Percentiles rank a stretch among this genome's conserved stretches.
These are phyloP conservation scores for Hippopotamus amphibius DNA, from an alignment of 2,113 vertebrate species.

Conservation along the genomic window DNA sequence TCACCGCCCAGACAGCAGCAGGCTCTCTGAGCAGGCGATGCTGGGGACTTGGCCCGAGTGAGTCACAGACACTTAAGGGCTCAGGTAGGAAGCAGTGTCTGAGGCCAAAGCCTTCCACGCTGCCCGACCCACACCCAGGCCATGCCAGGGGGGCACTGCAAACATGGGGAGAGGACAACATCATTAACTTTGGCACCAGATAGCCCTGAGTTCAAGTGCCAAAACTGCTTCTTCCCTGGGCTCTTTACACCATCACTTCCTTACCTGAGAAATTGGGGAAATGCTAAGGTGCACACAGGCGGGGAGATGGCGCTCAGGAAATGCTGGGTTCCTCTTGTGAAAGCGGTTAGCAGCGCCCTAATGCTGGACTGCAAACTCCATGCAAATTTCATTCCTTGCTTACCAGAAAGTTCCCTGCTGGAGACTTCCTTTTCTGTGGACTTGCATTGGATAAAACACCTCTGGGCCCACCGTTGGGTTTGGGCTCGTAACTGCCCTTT, in stretches of 20 bases:
- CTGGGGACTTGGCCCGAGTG: neutral
- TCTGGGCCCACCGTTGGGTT: accelerated
- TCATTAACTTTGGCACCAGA: neutral
- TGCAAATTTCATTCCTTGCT: neutral
- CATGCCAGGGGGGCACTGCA: neutral
- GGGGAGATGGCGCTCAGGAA: neutral
- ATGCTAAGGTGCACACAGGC: accelerated
- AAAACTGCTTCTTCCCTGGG: neutral
- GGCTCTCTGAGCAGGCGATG: accelerated
- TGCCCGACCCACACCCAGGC: neutral
- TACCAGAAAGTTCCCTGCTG: neutral
- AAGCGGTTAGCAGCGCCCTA: no score
- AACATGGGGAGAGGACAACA: neutral
- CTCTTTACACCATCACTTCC: neutral
- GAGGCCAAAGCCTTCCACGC: neutral
- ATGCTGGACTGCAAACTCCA: neutral
- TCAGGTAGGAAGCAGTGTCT: neutral
- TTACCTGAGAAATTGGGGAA: neutral
- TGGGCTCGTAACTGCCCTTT: neutral
- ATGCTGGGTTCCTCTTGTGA: neutral
- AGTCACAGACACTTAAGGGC: neutral
- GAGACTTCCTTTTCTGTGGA: neutral
- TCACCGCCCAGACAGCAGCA: accelerated
- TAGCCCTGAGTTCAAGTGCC: neutral
- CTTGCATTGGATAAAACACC: neutral